Evolutionary conservation across 2,113 vertebrate genomes (phyloP).

Genomic region (Amazona vittata): DNA sequence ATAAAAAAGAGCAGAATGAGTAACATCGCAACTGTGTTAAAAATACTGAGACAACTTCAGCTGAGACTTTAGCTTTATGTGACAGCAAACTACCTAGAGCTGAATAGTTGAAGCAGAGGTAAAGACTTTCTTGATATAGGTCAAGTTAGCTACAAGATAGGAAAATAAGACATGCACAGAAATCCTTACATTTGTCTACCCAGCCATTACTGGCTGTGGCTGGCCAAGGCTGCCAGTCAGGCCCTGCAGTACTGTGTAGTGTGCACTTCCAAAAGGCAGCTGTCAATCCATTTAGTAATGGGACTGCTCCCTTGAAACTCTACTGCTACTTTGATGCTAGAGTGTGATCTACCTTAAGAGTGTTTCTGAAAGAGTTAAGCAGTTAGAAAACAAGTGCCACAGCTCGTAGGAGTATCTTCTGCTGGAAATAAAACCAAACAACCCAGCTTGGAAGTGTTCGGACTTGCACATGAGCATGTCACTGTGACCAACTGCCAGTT

Average conservation of each 20-base stretch:
- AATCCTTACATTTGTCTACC: neutral
- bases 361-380: neutral
- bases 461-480: neutral
- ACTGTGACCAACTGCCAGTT: neutral
- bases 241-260: neutral
- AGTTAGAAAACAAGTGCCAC: neutral
- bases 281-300: rapidly evolving
- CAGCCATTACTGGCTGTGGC: neutral
- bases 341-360: neutral
- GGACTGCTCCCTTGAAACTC: neutral
- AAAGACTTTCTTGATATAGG: neutral
- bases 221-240: neutral
- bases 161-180: neutral
- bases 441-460: neutral
- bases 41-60: neutral
- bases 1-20: neutral
- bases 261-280: neutral
- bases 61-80: neutral
- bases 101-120: neutral
- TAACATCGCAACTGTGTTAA: neutral
- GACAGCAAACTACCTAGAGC: neutral
- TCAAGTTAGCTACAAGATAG: neutral
- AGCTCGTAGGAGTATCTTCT: neutral
- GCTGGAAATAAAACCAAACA: neutral
- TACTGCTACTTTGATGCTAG: neutral